phyloP scores from a whole-genome alignment of 2,797 vertebrate genomes.

The Merluccius polli region DNA sequence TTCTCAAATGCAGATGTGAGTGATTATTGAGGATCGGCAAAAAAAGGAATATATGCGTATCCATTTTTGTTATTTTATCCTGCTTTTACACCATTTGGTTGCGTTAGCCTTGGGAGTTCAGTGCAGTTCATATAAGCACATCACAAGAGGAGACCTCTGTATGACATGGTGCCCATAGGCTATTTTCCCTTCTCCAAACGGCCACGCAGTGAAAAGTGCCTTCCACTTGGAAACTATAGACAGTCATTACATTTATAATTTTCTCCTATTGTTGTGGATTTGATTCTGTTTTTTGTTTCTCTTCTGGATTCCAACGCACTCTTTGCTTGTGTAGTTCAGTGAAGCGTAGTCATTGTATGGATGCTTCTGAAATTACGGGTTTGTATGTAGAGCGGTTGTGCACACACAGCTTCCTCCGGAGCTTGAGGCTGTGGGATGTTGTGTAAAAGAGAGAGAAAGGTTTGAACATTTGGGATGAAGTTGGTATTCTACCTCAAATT shows the following conservation, averaged over 20 bases:
- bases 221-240: background rate
- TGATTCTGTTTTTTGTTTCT: background rate
- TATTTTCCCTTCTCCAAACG: background rate
- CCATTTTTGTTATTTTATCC: background rate
- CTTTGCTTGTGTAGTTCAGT: background rate
- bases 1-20: background rate
- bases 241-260: background rate
- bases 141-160: too few species aligned
- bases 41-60: background rate
- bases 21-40: too few species aligned
- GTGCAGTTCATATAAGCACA: too few species aligned
- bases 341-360: background rate
- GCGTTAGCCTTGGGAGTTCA: too few species aligned
- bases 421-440: background rate
- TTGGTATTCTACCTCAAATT: background rate
- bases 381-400: background rate
- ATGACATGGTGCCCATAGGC: background rate
- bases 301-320: background rate
- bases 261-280: background rate
- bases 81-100: too few species aligned
- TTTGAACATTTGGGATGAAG: background rate
- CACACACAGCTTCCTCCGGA: too few species aligned
- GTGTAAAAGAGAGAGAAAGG: background rate
- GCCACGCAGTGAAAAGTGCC: too few species aligned
- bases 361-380: background rate